These are phyloP conservation scores for Scaeva pyrastri DNA, from an alignment of 2,888 invertebrate species.

Conservation along the genomic window DNA sequence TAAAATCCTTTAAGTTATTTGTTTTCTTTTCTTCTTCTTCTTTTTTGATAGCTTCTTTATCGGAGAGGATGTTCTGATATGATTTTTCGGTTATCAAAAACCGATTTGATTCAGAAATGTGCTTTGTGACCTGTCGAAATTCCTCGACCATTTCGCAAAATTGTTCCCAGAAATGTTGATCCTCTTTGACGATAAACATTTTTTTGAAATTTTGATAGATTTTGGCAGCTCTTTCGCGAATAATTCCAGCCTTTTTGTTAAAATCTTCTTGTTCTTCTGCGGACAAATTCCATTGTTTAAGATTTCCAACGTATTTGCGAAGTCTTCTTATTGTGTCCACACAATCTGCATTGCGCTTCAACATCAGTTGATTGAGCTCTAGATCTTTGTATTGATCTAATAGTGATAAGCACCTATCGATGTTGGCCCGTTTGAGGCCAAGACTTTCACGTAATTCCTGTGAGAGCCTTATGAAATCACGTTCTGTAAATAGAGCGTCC, in stretches of 20 bases:
- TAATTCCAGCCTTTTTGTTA: constrained; percentile 88
- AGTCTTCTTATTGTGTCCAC: constrained; percentile 91
- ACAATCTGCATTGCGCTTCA: constrained; percentile 92
- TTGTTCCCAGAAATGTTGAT: constrained; percentile 89
- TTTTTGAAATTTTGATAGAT: constrained; percentile 84
- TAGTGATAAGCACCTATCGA: constrained; percentile 88
- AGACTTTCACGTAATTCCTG: constrained; percentile 83
- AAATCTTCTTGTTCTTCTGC: constrained; percentile 87
- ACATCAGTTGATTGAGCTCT: constrained; percentile 88
- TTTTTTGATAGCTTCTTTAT: constrained; percentile 69
- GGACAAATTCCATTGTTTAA: constrained; percentile 89
- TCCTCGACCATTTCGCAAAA: constrained; percentile 88
- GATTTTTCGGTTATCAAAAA: constrained; percentile 80
- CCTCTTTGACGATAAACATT: constrained; percentile 87
- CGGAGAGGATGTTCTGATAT: constrained; percentile 78
- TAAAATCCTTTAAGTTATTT: background rate
- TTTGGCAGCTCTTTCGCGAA: constrained; percentile 88
- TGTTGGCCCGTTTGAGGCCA: constrained; percentile 86
- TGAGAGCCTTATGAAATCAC: constrained; percentile 81
- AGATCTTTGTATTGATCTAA: constrained; percentile 86
- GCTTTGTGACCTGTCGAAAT: constrained; percentile 88
- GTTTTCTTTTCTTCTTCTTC: constrained; percentile 30
- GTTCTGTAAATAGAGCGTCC: constrained; percentile 80
- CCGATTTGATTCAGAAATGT: constrained; percentile 84
- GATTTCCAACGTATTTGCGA: constrained; percentile 91